Conservation (phyloP, 2,113 vertebrate genomes). For the Labeo catla region DNA sequence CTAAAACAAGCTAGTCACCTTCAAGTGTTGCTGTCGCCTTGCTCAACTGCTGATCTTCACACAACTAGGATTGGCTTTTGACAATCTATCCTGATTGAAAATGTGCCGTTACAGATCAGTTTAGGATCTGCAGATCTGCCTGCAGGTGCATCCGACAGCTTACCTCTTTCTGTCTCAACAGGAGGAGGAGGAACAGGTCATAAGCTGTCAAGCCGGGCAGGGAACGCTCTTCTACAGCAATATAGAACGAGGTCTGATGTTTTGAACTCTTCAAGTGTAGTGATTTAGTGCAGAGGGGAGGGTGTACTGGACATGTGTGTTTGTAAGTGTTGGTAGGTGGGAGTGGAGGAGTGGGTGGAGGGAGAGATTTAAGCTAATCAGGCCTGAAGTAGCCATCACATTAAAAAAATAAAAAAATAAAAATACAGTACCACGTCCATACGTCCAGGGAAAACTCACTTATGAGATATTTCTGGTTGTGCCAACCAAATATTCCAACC, state of each 20-base stretch:
- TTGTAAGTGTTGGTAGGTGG: conserved; percentile 48
- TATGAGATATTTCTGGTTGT: neutral
- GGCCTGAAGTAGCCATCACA: conserved; percentile 63
- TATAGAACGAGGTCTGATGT: conserved; percentile 55
- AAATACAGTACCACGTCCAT: neutral
- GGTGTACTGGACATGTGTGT: conserved; percentile 42
- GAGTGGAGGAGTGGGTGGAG: conserved; percentile 53
- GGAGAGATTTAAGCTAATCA: conserved; percentile 53
- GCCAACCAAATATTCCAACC: neutral
- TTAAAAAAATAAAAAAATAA: neutral
- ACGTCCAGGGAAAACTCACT: neutral
- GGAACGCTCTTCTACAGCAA: conserved; percentile 37
- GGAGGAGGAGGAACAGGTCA: neutral
- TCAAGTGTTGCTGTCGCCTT: neutral
- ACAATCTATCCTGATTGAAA: conserved; percentile 1
- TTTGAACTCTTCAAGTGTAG: conserved; percentile 57
- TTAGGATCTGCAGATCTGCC: neutral
- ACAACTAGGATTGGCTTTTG: conserved; percentile 6
- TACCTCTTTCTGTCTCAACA: conserved; percentile 43
- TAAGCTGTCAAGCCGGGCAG: neutral
- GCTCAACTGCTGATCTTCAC: neutral
- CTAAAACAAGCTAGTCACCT: conserved; percentile 8
- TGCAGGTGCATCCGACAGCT: conserved; percentile 24
- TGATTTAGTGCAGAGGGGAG: conserved; percentile 61
- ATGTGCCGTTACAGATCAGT: neutral